Evolutionary conservation across 2,888 invertebrate genomes (phyloP).

Genomic region (Eupithecia centaureata): DNA sequence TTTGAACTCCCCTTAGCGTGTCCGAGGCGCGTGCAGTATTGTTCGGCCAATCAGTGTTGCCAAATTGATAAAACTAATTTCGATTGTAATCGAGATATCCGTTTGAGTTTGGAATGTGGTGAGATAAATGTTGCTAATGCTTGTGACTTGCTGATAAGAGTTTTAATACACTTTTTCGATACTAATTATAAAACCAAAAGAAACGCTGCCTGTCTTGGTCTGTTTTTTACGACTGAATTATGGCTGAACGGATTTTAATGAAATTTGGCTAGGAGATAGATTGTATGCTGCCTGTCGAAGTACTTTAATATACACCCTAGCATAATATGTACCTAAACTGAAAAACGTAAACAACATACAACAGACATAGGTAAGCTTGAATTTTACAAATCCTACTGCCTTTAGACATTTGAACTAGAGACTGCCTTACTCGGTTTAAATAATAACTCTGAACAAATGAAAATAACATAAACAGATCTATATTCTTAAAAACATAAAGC

Average conservation of each 20-base stretch:
- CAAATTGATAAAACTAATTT: conserved; percentile 56
- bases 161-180: too few relatives aligned
- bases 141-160: neutral
- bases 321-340: too few relatives aligned
- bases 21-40: conserved; percentile 56
- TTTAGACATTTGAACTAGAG: too few relatives aligned
- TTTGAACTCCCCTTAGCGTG: conserved; percentile 47
- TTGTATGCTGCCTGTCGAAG: neutral
- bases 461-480: neutral
- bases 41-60: conserved; percentile 59
- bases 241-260: neutral
- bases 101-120: conserved; percentile 18
- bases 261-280: neutral
- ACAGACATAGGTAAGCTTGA: too few relatives aligned
- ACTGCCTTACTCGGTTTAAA: too few relatives aligned
- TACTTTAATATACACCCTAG: too few relatives aligned
- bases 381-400: neutral
- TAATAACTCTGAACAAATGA: too few relatives aligned
- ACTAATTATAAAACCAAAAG: neutral
- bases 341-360: too few relatives aligned
- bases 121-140: neutral
- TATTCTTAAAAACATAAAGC: neutral
- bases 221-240: neutral
- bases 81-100: conserved; percentile 30
- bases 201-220: neutral